Evolutionary conservation across 1,140 invertebrate species (phyloP).

Genomic region (Macrotrachela quadricornifera): DNA sequence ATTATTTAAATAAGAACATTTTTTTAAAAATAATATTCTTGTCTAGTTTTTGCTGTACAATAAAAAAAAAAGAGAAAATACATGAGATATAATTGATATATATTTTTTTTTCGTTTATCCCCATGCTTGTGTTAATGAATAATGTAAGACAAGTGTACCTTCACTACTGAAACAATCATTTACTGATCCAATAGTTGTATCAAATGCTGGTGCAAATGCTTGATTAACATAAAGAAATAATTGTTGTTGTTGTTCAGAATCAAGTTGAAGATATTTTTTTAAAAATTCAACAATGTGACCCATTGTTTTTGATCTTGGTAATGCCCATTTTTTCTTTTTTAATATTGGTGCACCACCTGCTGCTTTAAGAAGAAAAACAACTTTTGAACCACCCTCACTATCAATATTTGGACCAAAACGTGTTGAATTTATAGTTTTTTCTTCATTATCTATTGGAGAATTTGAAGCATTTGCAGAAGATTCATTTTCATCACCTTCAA

Average conservation of each 20-base stretch:
- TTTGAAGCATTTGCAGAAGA: no score
- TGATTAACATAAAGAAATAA: conserved; percentile 10
- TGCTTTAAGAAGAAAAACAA: conserved; percentile 73
- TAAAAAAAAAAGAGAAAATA: no score
- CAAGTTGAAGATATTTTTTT: conserved; percentile 47
- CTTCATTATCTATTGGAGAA: no score
- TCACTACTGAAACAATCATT: conserved; percentile 6
- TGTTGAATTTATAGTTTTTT: no score
- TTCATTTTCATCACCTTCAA: no score
- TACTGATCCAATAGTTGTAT: conserved; percentile 2
- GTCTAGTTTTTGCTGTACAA: no score
- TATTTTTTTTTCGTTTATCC: background rate
- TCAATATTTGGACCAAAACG: no score
- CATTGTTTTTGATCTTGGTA: conserved; percentile 64
- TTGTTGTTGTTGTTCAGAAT: background rate
- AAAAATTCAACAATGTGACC: conserved; percentile 69
- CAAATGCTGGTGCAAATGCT: conserved; percentile 5
- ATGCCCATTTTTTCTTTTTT: conserved; percentile 80
- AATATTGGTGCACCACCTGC: conserved; percentile 89
- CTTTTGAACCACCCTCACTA: conserved; percentile 30
- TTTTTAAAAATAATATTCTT: no score
- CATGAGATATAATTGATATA: no score
- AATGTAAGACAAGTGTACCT: conserved; percentile 1
- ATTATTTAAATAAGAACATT: no score
- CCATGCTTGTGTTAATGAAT: conserved; percentile 6